Conservation (phyloP, 1,140 invertebrate genomes). For the Aethina tumida region DNA sequence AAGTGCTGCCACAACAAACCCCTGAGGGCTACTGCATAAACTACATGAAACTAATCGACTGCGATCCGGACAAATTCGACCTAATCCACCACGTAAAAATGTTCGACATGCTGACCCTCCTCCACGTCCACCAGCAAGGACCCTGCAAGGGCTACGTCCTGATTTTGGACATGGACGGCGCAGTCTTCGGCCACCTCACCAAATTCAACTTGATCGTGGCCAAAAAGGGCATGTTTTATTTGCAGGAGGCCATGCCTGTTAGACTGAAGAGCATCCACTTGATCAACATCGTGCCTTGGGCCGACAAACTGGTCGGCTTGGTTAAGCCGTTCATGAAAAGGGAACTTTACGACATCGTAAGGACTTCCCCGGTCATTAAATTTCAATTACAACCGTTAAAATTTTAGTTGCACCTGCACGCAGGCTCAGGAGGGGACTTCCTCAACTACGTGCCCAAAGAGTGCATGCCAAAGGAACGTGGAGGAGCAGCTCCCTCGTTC, state of each 20-base stretch:
- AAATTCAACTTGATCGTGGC: slow-evolving; percentile 46
- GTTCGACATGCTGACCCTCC: slow-evolving; percentile 48
- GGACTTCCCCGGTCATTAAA: too few relatives aligned
- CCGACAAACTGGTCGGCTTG: slow-evolving; percentile 53
- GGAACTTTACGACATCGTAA: slow-evolving; percentile 42
- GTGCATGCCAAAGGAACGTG: slow-evolving; percentile 43
- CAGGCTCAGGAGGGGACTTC: slow-evolving; percentile 20
- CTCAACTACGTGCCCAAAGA: slow-evolving; percentile 27
- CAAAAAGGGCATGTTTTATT: slow-evolving; percentile 53
- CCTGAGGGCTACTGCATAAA: slow-evolving; percentile 45
- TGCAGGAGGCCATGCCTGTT: slow-evolving; percentile 47
- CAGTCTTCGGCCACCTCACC: slow-evolving; percentile 45
- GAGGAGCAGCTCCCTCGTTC: slow-evolving; percentile 27
- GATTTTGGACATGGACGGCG: slow-evolving; percentile 49
- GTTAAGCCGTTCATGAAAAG: slow-evolving; percentile 60
- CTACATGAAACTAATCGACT: slow-evolving; percentile 41
- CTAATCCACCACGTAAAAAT: slow-evolving; percentile 39
- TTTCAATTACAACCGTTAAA: too few relatives aligned
- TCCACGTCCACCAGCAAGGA: slow-evolving; percentile 41
- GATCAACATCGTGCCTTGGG: slow-evolving; percentile 52
- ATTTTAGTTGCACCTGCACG: slow-evolving; percentile 40
- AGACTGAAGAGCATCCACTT: slow-evolving; percentile 55
- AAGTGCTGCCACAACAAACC: slow-evolving; percentile 39
- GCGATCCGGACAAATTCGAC: slow-evolving; percentile 46
- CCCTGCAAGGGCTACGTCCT: slow-evolving; percentile 44